Percentiles rank a stretch among this genome's conserved stretches.
Evolutionary conservation across 2,797 vertebrate species (phyloP).

Genomic region (Pteronotus mesoamericanus): DNA sequence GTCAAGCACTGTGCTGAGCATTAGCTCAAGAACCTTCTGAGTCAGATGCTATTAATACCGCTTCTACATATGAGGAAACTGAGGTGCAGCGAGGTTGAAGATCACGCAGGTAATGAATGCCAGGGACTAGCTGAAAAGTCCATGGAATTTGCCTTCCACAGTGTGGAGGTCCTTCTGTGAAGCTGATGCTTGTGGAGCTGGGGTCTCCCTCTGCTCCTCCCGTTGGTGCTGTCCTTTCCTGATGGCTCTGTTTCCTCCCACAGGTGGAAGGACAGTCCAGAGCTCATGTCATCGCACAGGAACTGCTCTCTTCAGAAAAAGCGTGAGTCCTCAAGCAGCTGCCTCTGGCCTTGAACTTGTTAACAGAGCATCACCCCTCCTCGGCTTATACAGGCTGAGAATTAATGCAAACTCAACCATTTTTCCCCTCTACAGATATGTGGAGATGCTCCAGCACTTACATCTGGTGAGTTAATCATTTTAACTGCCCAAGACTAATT

Average conservation of each 20-base stretch:
- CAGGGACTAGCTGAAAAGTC: neutral
- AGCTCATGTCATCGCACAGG: slow-evolving; percentile 91
- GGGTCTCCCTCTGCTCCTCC: neutral
- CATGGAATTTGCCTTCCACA: neutral
- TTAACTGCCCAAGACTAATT: slow-evolving; percentile 61
- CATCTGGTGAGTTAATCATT: slow-evolving; percentile 85
- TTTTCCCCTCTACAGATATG: slow-evolving; percentile 87
- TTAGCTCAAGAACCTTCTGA: neutral
- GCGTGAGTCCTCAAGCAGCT: slow-evolving; percentile 84
- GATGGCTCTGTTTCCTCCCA: slow-evolving; percentile 43
- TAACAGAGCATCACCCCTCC: slow-evolving; percentile 3
- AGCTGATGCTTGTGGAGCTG: neutral
- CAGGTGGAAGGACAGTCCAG: slow-evolving; percentile 92
- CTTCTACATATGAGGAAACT: neutral
- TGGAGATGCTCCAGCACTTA: slow-evolving; percentile 90
- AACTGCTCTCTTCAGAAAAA: slow-evolving; percentile 93
- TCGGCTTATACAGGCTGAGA: slow-evolving; percentile 1
- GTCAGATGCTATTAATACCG: neutral
- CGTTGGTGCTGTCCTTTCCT: neutral
- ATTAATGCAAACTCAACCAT: slow-evolving; percentile 63
- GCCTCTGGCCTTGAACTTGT: slow-evolving; percentile 24
- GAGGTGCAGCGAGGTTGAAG: neutral
- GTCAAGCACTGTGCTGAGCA: too few relatives aligned
- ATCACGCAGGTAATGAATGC: neutral
- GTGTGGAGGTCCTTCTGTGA: neutral